These are phyloP conservation scores for Cataglyphis hispanica DNA, from an alignment of 1,140 invertebrate species.

Conservation along the genomic window DNA sequence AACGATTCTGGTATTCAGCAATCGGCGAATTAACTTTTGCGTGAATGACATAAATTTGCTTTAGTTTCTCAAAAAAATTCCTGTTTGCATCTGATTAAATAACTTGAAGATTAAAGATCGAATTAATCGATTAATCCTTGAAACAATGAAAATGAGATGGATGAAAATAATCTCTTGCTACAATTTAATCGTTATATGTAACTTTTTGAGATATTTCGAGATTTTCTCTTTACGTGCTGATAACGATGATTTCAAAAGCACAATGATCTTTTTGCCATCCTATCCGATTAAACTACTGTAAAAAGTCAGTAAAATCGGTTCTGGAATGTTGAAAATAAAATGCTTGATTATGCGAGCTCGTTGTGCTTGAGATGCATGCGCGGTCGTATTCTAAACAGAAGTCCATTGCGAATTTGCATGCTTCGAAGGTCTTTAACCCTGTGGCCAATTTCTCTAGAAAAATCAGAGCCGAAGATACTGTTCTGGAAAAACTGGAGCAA, in stretches of 20 bases:
- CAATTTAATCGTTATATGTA: not conserved
- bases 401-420: conserved; percentile 1
- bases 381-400: conserved; percentile 4
- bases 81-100: not conserved
- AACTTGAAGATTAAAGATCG: not conserved
- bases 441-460: not conserved
- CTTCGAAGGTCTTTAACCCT: conserved; percentile 21
- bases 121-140: not conserved
- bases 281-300: not conserved
- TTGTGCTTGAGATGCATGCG: conserved; percentile 24
- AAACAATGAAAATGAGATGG: not conserved
- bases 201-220: not conserved
- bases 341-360: conserved; percentile 6
- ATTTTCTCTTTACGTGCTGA: not conserved
- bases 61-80: not conserved
- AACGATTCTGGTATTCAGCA: not conserved
- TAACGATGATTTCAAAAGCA: not conserved
- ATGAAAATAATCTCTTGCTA: not conserved
- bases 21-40: not conserved
- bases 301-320: conserved; percentile 3
- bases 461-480: not conserved
- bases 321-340: conserved; percentile 44
- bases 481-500: conserved; percentile 29
- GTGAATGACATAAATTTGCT: not conserved
- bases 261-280: conserved; percentile 9